Evolutionary conservation across 2,888 invertebrate genomes (phyloP).

Genomic region (Oithona nana): DNA sequence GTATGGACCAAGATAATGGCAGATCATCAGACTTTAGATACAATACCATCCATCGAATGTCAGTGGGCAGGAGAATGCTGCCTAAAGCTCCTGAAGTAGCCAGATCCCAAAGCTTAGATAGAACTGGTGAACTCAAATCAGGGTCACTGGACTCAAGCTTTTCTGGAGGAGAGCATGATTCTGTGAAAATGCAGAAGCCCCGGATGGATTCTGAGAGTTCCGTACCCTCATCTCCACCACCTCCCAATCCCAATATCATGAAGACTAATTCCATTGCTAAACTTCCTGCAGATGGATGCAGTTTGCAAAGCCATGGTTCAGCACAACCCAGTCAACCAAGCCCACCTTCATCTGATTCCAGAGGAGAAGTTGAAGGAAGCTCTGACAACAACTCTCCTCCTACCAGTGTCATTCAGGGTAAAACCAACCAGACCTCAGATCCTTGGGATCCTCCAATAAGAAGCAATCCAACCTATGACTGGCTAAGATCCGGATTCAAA

Average conservation of each 20-base stretch:
- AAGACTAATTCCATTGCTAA: background rate
- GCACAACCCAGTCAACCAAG: background rate
- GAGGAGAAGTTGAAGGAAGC: constrained; percentile 18
- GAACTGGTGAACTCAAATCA: background rate
- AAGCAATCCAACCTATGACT: constrained; percentile 4
- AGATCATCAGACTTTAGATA: constrained; percentile 18
- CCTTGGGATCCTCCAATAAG: too few relatives aligned
- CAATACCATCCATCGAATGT: constrained; percentile 22
- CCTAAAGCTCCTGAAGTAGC: constrained; percentile 18
- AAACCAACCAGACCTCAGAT: background rate
- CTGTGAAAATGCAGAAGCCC: background rate
- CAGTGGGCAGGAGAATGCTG: constrained; percentile 20
- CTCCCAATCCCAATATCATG: background rate
- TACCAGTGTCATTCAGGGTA: constrained; percentile 16
- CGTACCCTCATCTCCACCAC: background rate
- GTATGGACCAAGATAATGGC: constrained; percentile 5
- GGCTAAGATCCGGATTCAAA: background rate
- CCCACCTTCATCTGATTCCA: constrained; percentile 1
- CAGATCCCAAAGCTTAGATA: background rate
- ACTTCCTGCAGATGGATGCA: constrained; percentile 8
- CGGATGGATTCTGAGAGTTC: background rate
- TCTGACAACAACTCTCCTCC: constrained; percentile 18
- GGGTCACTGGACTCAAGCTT: background rate
- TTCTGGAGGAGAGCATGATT: background rate
- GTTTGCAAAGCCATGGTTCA: background rate